Evolutionary conservation across 1,140 invertebrate species (phyloP).

Genomic region (Eriosoma lanigerum): DNA sequence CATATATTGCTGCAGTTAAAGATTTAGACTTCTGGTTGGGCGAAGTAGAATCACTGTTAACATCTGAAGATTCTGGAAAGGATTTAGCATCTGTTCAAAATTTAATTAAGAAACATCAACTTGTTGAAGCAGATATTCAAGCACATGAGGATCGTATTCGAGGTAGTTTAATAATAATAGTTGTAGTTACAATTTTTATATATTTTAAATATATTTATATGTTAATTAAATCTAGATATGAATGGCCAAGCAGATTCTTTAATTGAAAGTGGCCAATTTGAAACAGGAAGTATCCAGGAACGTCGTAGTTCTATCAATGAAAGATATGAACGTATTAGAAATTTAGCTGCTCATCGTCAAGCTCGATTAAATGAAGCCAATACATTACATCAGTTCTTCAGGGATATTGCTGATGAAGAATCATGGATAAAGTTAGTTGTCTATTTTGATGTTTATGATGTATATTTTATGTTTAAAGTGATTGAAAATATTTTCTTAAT

Average conservation of each 20-base stretch:
- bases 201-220: neutral
- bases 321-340: slow-evolving; percentile 89
- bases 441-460: neutral
- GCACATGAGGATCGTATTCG: slow-evolving; percentile 95
- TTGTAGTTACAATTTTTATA: neutral
- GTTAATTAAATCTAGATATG: slow-evolving; percentile 69
- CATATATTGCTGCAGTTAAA: slow-evolving; percentile 98
- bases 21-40: slow-evolving; percentile 99
- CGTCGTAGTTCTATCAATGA: slow-evolving; percentile 91
- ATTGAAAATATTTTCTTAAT: slow-evolving; percentile 52
- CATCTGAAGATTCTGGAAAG: slow-evolving; percentile 96
- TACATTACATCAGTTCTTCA: slow-evolving; percentile 98
- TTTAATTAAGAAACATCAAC: slow-evolving; percentile 97
- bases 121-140: slow-evolving; percentile 95
- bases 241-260: slow-evolving; percentile 91
- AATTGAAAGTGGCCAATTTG: slow-evolving; percentile 93
- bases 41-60: slow-evolving; percentile 95
- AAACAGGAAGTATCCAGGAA: slow-evolving; percentile 88
- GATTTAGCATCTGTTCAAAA: slow-evolving; percentile 99
- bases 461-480: neutral
- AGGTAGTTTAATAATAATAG: slow-evolving; percentile 60
- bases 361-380: slow-evolving; percentile 91
- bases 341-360: slow-evolving; percentile 87
- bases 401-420: slow-evolving; percentile 99
- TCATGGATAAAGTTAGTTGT: slow-evolving; percentile 93